phyloP scores from a whole-genome alignment of 1,140 invertebrate species.

The Aphaenogaster rudis region DNA sequence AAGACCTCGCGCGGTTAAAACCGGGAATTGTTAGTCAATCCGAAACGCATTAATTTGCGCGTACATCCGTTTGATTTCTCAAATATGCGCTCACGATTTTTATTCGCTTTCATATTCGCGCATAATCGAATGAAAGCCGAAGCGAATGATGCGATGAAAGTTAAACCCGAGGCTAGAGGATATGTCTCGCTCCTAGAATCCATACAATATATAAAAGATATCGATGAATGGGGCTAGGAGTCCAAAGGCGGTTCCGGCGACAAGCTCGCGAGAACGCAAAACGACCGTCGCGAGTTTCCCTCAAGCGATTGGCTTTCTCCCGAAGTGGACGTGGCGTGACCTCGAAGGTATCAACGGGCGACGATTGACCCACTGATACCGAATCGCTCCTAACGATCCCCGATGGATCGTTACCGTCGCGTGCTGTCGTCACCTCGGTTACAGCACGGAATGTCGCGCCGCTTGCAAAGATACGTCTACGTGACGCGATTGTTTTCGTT shows the following conservation, averaged over 20 bases:
- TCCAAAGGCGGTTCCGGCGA: not conserved
- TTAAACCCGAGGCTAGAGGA: constrained; percentile 2
- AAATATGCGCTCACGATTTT: not conserved
- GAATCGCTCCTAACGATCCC: not conserved
- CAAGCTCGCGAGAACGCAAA: not conserved
- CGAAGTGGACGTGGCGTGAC: not conserved
- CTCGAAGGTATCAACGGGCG: not conserved
- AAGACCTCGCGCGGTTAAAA: not conserved
- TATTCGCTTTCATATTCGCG: not conserved
- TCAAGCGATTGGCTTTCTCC: not conserved
- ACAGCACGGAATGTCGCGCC: constrained; percentile 19
- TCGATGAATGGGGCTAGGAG: not conserved
- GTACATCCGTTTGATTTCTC: not conserved
- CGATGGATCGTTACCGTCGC: not conserved
- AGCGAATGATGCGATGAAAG: not conserved
- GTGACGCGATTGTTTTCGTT: constrained; percentile 53
- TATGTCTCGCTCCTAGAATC: not conserved
- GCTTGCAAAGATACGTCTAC: constrained; percentile 35
- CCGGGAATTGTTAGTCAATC: not conserved
- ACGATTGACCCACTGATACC: constrained; percentile 28
- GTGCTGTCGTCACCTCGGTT: constrained; percentile 30
- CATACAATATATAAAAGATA: not conserved
- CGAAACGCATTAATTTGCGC: not conserved
- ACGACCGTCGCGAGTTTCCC: constrained; percentile 2
- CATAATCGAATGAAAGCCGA: not conserved